Evolutionary conservation across 2,888 invertebrate species (phyloP), one percentile per base, ranked within the genome.

Genomic region (Aspidapion aeneum): DNA sequence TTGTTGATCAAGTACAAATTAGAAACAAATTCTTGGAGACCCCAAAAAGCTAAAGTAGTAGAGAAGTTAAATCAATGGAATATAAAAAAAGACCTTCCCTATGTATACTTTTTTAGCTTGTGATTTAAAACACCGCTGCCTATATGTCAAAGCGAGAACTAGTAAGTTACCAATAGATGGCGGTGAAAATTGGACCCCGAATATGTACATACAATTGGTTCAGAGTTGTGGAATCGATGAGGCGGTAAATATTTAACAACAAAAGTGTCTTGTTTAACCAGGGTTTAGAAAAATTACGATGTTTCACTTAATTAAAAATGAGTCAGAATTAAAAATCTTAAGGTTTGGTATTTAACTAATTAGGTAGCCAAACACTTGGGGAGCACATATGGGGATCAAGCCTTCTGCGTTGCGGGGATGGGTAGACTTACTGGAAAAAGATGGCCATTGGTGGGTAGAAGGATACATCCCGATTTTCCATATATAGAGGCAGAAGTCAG

Each of bases 171-270:
- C 94, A 69, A 87, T 99, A 72, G 98, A 99, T 80, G 99, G 99
- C 18, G 97, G 96, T 1, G 95, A 97, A 76, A 93, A 93, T 21
- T 99, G 96, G 95, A 93, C 94, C 1, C 98, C 98, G 0, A 98
- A 98, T 0, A 92, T 98, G 90, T 99, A 97, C 79, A 98, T 99
- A 72, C 86, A 97, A 75, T 84, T 99, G 61, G 98, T 99, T 62
- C 99, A 99, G 82, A 98, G 99, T 84, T 98, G 96, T 77, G 98
- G 98, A 1, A 82, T 99, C 20, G 98, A 99, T 77, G 93, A 92
- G 80, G 97, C 3, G 35, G 35, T 35, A 7, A 35, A 12, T 35
- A n/a, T n/a, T n/a, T n/a, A n/a, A n/a, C n/a, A n/a, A n/a, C n/a
- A n/a, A n/a, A n/a, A n/a, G n/a, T n/a, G n/a, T n/a, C n/a, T n/a